phyloP scores from a whole-genome alignment of 1,140 invertebrate genomes.

The Trinorchestia longiramus region DNA sequence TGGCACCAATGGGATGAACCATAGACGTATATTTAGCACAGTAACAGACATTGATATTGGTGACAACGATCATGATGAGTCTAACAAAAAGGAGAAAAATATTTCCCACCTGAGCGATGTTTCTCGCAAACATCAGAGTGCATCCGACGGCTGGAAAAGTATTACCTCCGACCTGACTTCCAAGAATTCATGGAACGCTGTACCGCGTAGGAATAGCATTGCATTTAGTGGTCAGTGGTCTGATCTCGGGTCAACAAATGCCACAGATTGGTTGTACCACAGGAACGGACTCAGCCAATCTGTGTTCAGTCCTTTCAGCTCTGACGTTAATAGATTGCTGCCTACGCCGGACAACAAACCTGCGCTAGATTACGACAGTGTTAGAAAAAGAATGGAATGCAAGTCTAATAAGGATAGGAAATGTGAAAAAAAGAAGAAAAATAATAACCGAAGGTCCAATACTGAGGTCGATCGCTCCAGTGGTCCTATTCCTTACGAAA shows the following conservation, averaged over 20 bases:
- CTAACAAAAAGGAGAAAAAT: neutral
- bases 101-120: neutral
- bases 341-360: neutral
- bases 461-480: neutral
- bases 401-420: constrained; percentile 2
- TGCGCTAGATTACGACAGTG: neutral
- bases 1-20: neutral
- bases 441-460: no score
- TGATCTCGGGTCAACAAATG: constrained; percentile 44
- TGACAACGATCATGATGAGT: neutral
- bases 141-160: constrained; percentile 21
- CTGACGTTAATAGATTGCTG: neutral
- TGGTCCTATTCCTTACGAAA: constrained; percentile 35
- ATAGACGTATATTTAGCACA: constrained; percentile 11
- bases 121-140: neutral
- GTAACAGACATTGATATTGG: constrained; percentile 30
- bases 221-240: constrained; percentile 42
- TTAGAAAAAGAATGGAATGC: constrained; percentile 10
- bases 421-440: neutral
- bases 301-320: neutral
- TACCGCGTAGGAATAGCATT: constrained; percentile 39
- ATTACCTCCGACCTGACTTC: neutral
- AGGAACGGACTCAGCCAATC: constrained; percentile 38
- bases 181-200: constrained; percentile 5
- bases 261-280: constrained; percentile 50